Evolutionary conservation across 2,888 invertebrate species (phyloP).

Genomic region (Tenodera sinensis): DNA sequence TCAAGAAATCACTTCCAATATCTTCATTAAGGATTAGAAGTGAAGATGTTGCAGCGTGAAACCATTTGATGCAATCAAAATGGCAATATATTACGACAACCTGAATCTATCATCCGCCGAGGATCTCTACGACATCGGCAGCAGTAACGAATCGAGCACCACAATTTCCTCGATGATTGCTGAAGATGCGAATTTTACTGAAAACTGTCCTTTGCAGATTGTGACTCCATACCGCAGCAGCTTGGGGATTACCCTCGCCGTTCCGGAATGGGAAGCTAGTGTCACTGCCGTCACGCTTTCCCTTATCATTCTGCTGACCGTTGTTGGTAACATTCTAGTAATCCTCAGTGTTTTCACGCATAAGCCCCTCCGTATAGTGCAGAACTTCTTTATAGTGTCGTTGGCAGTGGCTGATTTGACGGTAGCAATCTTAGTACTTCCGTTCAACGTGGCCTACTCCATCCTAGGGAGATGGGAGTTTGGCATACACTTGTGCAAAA

Average conservation of each 20-base stretch:
- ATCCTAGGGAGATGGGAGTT: slow-evolving; percentile 90
- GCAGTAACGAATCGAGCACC: background rate
- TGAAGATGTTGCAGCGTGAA: too few relatives aligned
- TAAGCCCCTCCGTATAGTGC: slow-evolving; percentile 86
- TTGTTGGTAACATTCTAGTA: slow-evolving; percentile 88
- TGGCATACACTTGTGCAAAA: slow-evolving; percentile 87
- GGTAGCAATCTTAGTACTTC: slow-evolving; percentile 85
- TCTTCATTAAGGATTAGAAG: too few relatives aligned
- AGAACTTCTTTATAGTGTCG: slow-evolving; percentile 95
- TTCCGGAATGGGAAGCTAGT: slow-evolving; percentile 82
- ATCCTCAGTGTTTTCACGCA: slow-evolving; percentile 94
- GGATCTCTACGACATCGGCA: background rate
- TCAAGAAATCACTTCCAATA: too few relatives aligned
- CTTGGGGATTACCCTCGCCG: slow-evolving; percentile 68
- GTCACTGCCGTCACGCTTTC: slow-evolving; percentile 75
- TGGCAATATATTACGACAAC: background rate
- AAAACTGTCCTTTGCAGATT: background rate
- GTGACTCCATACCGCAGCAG: slow-evolving; percentile 55
- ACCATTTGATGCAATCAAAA: background rate
- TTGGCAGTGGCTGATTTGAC: slow-evolving; percentile 90
- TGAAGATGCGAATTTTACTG: background rate
- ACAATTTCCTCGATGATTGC: background rate
- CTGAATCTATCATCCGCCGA: background rate
- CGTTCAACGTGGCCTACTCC: slow-evolving; percentile 89
- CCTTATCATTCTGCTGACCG: slow-evolving; percentile 81